These are phyloP conservation scores for Ophioninae sp. DNA, from an alignment of 2,888 invertebrate genomes.

Conservation along the genomic window DNA sequence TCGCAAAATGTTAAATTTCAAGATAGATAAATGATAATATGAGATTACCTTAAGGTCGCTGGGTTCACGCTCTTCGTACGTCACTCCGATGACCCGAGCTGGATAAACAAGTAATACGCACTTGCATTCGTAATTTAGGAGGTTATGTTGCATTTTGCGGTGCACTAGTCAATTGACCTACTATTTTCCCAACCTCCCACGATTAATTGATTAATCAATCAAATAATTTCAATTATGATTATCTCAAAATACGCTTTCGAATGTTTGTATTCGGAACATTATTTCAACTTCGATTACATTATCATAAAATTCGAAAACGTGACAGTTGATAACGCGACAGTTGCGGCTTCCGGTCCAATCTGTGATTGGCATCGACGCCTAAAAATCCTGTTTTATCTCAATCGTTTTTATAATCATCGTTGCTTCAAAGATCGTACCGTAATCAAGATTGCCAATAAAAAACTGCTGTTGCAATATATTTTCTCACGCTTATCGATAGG, in stretches of 20 bases:
- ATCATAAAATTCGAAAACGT: neutral
- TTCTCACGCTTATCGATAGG: neutral
- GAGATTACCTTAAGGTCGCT: neutral
- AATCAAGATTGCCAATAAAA: neutral
- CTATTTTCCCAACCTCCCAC: neutral
- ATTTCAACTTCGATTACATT: neutral
- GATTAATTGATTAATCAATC: neutral
- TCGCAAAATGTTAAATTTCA: neutral
- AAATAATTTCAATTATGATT: neutral
- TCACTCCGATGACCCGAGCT: neutral
- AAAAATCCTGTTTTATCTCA: neutral
- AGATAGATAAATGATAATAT: neutral
- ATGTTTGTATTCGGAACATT: neutral
- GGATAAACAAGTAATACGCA: neutral
- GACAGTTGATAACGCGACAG: neutral
- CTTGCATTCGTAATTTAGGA: neutral
- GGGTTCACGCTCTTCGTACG: neutral
- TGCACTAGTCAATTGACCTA: neutral
- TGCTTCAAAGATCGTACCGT: neutral
- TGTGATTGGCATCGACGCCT: neutral
- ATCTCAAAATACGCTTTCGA: neutral
- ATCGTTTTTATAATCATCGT: neutral
- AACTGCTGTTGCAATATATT: neutral
- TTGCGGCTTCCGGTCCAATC: neutral
- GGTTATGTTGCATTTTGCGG: neutral